These are phyloP conservation scores for Diuraphis noxia DNA, from an alignment of 1,140 invertebrate genomes.

Conservation along the genomic window DNA sequence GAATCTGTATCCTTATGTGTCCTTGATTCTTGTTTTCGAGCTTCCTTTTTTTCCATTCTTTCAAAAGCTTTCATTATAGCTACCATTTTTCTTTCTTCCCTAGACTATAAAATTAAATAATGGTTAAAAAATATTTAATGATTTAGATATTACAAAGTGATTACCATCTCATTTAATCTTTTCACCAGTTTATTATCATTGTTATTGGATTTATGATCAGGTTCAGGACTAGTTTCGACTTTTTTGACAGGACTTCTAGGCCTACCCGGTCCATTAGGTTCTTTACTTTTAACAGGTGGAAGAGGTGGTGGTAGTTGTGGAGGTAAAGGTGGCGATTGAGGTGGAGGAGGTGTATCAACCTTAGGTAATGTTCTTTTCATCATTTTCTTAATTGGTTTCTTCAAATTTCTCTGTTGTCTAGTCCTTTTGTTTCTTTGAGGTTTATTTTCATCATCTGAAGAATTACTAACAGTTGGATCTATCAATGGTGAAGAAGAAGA, in stretches of 20 bases:
- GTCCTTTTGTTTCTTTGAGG: conserved; percentile 40
- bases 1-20: conserved; percentile 43
- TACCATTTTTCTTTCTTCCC: conserved; percentile 95
- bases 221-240: conserved; percentile 17
- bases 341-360: background rate
- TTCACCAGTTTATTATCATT: conserved; percentile 45
- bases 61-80: conserved; percentile 93
- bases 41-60: conserved; percentile 77
- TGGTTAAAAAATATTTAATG: background rate
- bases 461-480: conserved; percentile 30
- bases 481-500: conserved; percentile 39
- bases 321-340: background rate
- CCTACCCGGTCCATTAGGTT: conserved; percentile 33
- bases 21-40: conserved; percentile 71
- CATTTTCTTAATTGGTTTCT: conserved; percentile 31
- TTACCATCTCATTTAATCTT: conserved; percentile 46
- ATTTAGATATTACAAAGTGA: background rate
- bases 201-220: conserved; percentile 22
- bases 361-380: conserved; percentile 17
- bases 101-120: conserved; percentile 65
- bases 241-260: conserved; percentile 34
- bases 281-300: background rate
- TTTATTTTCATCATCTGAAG: conserved; percentile 37
- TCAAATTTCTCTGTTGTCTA: conserved; percentile 32
- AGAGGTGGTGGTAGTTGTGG: background rate